phyloP scores from a whole-genome alignment of 2,113 vertebrate genomes.

The Phylloscopus trochilus region DNA sequence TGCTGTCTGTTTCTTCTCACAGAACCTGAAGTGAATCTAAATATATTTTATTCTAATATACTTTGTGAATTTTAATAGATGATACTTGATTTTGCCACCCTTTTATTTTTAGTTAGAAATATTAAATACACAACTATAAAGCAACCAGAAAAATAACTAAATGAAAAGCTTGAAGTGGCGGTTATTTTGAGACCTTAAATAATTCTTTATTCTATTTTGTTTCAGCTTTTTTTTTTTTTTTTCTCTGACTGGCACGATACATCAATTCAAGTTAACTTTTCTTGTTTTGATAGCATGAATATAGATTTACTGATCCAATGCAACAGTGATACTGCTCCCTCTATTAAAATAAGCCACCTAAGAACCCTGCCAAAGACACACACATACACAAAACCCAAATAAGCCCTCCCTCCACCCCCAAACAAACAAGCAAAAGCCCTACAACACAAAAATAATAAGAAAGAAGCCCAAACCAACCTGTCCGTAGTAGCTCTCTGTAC shows the following conservation, averaged over 20 bases:
- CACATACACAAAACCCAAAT: too few relatives aligned
- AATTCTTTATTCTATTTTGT: background rate
- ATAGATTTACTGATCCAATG: background rate
- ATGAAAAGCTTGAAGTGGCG: background rate
- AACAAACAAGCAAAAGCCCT: background rate
- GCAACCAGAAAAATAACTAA: background rate
- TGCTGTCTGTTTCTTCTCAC: background rate
- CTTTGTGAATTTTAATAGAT: background rate
- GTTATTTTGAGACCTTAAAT: background rate
- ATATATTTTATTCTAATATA: background rate
- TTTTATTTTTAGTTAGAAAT: background rate
- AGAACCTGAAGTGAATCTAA: background rate
- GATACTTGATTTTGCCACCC: background rate
- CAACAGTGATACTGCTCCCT: background rate
- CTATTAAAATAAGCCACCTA: background rate
- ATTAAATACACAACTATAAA: background rate
- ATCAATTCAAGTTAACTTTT: background rate
- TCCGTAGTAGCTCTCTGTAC: background rate
- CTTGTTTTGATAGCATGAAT: background rate
- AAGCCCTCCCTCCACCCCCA: accelerated
- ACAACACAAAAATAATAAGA: background rate
- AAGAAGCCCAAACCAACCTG: background rate
- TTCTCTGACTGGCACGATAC: background rate
- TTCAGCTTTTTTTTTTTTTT: background rate
- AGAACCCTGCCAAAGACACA: accelerated